phyloP scores from a whole-genome alignment of 2,888 invertebrate genomes.

The Germaria angustata region DNA sequence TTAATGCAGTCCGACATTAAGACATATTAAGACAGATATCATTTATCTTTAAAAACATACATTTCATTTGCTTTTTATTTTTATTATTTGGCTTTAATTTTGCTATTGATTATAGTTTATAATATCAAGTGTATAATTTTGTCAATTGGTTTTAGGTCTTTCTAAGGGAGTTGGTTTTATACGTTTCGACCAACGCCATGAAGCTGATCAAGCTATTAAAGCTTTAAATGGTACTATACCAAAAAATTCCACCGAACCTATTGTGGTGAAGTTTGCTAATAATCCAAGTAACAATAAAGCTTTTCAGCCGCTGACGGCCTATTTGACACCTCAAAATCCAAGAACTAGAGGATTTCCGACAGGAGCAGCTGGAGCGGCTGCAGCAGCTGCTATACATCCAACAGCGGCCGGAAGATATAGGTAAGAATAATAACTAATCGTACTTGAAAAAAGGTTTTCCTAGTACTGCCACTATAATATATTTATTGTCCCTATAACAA shows the following conservation, averaged over 20 bases:
- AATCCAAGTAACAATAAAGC: conserved; percentile 94
- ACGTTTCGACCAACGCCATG: conserved; percentile 94
- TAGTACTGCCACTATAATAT: too few relatives aligned
- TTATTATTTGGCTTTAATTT: neutral
- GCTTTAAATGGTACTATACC: conserved; percentile 95
- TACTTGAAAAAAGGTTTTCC: too few relatives aligned
- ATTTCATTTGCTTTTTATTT: conserved; percentile 21
- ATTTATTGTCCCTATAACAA: too few relatives aligned
- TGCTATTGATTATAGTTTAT: neutral
- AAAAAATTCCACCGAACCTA: conserved; percentile 92
- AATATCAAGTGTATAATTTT: neutral
- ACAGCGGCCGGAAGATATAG: conserved; percentile 79
- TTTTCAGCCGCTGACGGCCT: conserved; percentile 90
- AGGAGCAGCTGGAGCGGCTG: conserved; percentile 83
- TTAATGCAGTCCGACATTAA: neutral
- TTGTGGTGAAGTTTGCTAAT: conserved; percentile 97
- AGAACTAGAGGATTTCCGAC: conserved; percentile 86
- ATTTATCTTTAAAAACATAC: neutral
- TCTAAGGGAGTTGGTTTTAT: conserved; percentile 97
- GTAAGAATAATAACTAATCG: conserved; percentile 68
- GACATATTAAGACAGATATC: neutral
- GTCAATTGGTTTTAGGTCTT: conserved; percentile 82
- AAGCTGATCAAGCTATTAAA: conserved; percentile 95
- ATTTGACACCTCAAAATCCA: conserved; percentile 89
- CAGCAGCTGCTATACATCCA: conserved; percentile 79